These are phyloP conservation scores for Callyntrura guangdongensis DNA, from an alignment of 2,888 invertebrate genomes.

Conservation along the genomic window DNA sequence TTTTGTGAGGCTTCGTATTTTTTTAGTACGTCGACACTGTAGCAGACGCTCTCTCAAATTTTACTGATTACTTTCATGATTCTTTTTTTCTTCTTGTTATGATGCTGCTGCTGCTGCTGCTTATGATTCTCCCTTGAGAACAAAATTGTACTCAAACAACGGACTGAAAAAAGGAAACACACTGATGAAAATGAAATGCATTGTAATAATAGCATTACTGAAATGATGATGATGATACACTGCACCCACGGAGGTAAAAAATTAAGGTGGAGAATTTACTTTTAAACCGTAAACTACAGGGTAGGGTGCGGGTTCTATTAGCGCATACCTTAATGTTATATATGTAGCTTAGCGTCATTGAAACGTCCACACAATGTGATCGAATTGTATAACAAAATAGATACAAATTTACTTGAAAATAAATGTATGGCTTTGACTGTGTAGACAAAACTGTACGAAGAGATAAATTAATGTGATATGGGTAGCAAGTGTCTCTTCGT, in stretches of 20 bases:
- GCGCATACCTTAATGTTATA: no score
- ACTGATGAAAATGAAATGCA: constrained; percentile 34
- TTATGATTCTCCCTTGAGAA: not conserved
- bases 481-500: constrained; percentile 37
- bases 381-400: not conserved
- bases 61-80: constrained; percentile 46
- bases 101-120: not conserved
- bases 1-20: not conserved
- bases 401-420: not conserved
- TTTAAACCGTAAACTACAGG: not conserved
- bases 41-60: not conserved
- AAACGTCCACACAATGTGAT: not conserved
- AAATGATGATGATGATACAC: constrained; percentile 9
- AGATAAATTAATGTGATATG: constrained; percentile 4
- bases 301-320: no score
- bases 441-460: not conserved
- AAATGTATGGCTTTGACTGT: not conserved
- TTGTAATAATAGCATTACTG: constrained; percentile 18
- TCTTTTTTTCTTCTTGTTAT: no score
- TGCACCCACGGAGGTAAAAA: constrained; percentile 26
- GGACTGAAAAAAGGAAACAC: not conserved
- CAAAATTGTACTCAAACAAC: not conserved
- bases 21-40: not conserved
- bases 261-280: constrained; percentile 7
- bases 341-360: no score